These are phyloP conservation scores for Apostichopus japonicus DNA, from an alignment of 35 echinoderm and acorn worm genomes.

Conservation along the genomic window DNA sequence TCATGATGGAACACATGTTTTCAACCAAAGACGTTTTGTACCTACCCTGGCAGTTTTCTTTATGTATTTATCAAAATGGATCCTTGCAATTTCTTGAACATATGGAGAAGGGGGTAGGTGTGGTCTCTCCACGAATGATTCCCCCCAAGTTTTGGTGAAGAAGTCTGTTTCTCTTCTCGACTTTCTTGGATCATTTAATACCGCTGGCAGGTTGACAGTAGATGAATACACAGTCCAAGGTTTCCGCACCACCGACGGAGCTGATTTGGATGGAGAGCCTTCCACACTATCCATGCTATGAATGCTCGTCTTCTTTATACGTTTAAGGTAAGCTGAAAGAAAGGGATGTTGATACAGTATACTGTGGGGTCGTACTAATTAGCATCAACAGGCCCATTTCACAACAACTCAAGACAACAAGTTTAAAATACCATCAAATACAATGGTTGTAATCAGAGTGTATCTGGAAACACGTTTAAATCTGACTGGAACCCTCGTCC, in stretches of 20 bases:
- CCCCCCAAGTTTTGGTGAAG: constrained; percentile 98
- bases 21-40: not conserved
- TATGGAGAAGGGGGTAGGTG: constrained; percentile 82
- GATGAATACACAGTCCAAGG: constrained; percentile 91
- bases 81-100: constrained; percentile 85
- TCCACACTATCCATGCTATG: constrained; percentile 37
- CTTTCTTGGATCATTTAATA: constrained; percentile 98
- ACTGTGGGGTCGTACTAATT: not conserved
- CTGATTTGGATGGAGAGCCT: not conserved
- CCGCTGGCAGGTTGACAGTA: constrained; percentile 85
- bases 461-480: too few species aligned
- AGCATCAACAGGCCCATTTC: too few species aligned
- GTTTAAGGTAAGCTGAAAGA: constrained; percentile 20
- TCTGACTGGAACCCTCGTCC: too few species aligned
- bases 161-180: constrained; percentile 87
- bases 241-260: constrained; percentile 72
- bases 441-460: too few species aligned
- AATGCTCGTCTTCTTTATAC: constrained; percentile 5
- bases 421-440: too few species aligned
- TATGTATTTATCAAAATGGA: constrained; percentile 89
- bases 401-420: too few species aligned
- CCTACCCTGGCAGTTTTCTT: constrained; percentile 84
- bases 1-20: not conserved
- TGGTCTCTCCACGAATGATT: constrained; percentile 83
- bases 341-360: not conserved